A percentile compares a stretch with the other conserved stretches of the same genome.
phyloP scores from a whole-genome alignment of 2,113 vertebrate species.

The Bufo bufo region DNA sequence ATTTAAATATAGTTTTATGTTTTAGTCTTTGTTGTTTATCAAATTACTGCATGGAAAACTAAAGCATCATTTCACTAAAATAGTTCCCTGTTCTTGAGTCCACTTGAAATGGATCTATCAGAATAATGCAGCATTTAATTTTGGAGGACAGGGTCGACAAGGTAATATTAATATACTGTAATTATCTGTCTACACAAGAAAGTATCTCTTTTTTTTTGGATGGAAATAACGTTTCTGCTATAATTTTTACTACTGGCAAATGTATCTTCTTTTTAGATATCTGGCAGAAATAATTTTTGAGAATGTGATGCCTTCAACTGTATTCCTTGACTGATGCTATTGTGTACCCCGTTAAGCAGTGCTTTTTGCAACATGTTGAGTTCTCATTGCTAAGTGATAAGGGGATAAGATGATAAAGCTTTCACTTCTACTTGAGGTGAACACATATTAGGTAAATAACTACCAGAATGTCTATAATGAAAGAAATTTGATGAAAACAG shows the following conservation, averaged over 20 bases:
- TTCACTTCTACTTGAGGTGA: constrained; percentile 17
- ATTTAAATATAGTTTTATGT: too few relatives aligned
- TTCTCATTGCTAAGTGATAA: constrained; percentile 2
- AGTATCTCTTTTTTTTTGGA: background rate
- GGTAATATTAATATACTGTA: too few relatives aligned
- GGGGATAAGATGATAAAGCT: constrained; percentile 10
- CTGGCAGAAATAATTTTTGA: background rate
- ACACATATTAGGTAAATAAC: background rate
- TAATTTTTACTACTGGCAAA: background rate
- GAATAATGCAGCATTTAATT: too few relatives aligned
- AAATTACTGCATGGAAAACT: too few relatives aligned
- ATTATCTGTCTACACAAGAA: too few relatives aligned
- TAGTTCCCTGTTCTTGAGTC: too few relatives aligned
- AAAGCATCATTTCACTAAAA: too few relatives aligned
- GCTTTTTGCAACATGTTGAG: background rate
- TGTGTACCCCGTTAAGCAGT: constrained; percentile 3
- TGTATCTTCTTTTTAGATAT: background rate
- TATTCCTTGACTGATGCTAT: constrained; percentile 1
- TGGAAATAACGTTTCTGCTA: background rate
- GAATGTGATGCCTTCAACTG: background rate
- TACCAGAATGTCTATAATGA: background rate
- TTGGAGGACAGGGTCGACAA: too few relatives aligned
- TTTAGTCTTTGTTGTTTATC: too few relatives aligned
- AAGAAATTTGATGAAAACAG: background rate
- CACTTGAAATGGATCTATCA: too few relatives aligned